phyloP scores from a whole-genome alignment of 2,113 vertebrate genomes.

The Narcine bancroftii region DNA sequence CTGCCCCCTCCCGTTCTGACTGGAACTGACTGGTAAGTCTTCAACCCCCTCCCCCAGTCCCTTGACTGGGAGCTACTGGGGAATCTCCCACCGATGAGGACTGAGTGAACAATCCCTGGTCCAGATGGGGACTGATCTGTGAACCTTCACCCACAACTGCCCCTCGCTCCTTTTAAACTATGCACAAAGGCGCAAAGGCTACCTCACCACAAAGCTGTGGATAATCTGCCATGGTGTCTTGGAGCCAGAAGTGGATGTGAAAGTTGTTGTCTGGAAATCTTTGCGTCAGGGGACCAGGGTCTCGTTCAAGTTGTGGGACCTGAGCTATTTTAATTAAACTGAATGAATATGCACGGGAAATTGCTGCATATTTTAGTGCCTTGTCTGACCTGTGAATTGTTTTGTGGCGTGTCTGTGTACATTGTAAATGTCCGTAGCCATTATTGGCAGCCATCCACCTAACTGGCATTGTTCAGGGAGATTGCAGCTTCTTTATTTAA shows the following conservation, averaged over 20 bases:
- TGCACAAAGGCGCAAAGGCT: no score
- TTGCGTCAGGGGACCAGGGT: no score
- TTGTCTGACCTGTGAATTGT: not conserved
- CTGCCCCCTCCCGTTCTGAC: rapidly evolving
- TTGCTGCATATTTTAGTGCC: not conserved
- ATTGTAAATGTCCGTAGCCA: not conserved
- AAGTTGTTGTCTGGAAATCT: no score
- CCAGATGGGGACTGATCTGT: no score
- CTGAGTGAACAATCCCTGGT: no score
- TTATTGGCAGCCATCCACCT: not conserved
- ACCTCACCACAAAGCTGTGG: no score
- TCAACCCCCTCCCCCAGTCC: no score
- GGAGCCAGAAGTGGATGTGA: no score
- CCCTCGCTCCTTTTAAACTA: not conserved
- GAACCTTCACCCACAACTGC: no score
- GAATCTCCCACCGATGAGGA: no score
- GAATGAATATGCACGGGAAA: not conserved
- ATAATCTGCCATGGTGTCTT: no score
- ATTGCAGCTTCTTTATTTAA: not conserved
- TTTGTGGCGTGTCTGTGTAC: not conserved
- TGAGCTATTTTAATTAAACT: not conserved
- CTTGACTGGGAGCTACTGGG: no score
- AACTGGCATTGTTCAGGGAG: not conserved
- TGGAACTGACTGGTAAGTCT: rapidly evolving
- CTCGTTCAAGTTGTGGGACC: not conserved